Conservation (phyloP, 2,113 vertebrate genomes). For the Sula dactylatra region DNA sequence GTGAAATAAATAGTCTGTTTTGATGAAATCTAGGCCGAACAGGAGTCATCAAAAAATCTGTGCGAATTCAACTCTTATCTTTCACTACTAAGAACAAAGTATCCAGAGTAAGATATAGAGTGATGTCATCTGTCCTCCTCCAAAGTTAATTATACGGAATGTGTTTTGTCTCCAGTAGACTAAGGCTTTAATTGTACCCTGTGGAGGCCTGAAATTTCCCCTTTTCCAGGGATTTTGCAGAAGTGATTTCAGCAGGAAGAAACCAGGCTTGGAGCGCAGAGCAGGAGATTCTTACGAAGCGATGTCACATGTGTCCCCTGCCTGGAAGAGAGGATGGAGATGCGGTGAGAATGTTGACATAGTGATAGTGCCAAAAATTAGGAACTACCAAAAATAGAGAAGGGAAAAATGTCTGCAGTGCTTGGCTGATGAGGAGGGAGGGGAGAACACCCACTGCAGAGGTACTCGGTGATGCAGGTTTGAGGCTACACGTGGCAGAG, state of each 20-base stretch:
- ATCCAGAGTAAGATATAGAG: neutral
- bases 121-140: neutral
- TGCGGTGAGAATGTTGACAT: rapidly evolving
- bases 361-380: neutral
- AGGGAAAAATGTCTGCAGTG: neutral
- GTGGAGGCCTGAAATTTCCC: neutral
- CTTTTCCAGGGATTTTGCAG: neutral
- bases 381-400: neutral
- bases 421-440: neutral
- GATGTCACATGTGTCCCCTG: rapidly evolving
- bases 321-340: neutral
- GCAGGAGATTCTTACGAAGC: rapidly evolving
- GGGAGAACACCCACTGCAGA: neutral
- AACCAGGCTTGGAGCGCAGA: neutral
- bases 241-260: neutral
- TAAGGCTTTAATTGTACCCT: neutral
- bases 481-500: neutral
- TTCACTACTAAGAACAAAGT: neutral
- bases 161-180: neutral
- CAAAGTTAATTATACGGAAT: neutral
- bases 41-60: neutral
- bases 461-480: too few species aligned
- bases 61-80: neutral
- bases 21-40: neutral
- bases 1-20: neutral